Base-by-base conservation (phyloP, 1,140 invertebrate species). In the Phenacoccus solenopsis region DNA sequence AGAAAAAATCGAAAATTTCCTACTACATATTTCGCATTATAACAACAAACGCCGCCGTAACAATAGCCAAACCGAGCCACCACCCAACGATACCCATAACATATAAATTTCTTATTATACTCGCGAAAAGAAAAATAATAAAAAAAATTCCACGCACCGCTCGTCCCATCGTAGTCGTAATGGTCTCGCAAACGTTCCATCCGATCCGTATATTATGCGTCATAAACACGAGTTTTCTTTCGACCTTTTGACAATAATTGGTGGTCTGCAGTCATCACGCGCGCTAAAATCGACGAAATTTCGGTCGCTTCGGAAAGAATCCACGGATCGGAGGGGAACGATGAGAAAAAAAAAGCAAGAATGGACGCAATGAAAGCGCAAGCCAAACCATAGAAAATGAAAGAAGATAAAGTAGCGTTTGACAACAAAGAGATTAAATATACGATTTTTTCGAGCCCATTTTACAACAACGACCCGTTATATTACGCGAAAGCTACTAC, bases 21-120 rank as follows among this genome's bases (percentile, higher is more conserved):
- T 16, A 10, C 38, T 3, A 16, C 20, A 49, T 49, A 49, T 49
- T 9, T 49, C 5, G n/a, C n/a, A n/a, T n/a, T n/a, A n/a, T 9
- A 16, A 49, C 5, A 16, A 49, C 5, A 32, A 4, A 9, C 38
- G 38, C 38, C n/a, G 38, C 16, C 38, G 13, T 49, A 16, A 49
- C 38, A 49, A 49, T 49, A 49, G 38, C 38, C 2, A 49, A 13
- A 49, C 38, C 13, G 13, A 5, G 38, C 38, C 3, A 2, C 20
- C 12, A n/a, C 20, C 38, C 12, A 49, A 49, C 38, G 38, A 49
- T 2, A 2, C 38, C 13, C 38, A 49, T 49, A 49, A 49, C 38
- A 49, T 49, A 49, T 49, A 49, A 49, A 49, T 49, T 49, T 49
- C 38, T 49, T 49, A 49, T 49, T 49, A 49, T 49, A 49, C 38